Conservation (phyloP, 1,140 invertebrate genomes). For the Nasonia vitripennis region DNA sequence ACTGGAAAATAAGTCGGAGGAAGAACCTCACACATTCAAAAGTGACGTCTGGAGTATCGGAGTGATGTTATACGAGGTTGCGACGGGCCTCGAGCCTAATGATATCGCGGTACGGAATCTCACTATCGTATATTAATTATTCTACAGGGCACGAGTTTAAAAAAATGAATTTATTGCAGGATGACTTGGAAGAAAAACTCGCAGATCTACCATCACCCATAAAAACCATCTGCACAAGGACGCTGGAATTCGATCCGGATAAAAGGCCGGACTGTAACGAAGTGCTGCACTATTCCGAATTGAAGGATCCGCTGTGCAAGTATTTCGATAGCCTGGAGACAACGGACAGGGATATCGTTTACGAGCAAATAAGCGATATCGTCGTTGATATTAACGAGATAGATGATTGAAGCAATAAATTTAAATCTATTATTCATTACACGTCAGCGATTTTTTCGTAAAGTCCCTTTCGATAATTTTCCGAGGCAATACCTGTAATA, state of each 20-base stretch:
- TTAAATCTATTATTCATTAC: no score
- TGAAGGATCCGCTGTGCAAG: background rate
- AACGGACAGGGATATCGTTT: background rate
- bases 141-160: no score
- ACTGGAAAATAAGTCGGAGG: background rate
- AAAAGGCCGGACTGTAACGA: background rate
- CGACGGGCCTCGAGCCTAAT: background rate
- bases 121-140: no score
- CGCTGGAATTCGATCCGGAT: background rate
- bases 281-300: background rate
- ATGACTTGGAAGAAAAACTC: background rate
- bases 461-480: no score
- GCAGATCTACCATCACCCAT: background rate
- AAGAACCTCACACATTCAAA: background rate
- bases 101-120: no score
- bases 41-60: slow-evolving; percentile 6
- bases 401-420: no score
- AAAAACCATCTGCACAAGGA: background rate
- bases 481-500: no score
- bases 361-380: background rate
- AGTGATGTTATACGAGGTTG: background rate
- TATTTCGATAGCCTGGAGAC: background rate
- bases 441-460: no score
- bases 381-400: no score
- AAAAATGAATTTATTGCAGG: background rate